Evolutionary conservation across 2,888 invertebrate genomes (phyloP), one percentile per base, ranked within the genome.

Genomic region (Eupithecia abbreviata): DNA sequence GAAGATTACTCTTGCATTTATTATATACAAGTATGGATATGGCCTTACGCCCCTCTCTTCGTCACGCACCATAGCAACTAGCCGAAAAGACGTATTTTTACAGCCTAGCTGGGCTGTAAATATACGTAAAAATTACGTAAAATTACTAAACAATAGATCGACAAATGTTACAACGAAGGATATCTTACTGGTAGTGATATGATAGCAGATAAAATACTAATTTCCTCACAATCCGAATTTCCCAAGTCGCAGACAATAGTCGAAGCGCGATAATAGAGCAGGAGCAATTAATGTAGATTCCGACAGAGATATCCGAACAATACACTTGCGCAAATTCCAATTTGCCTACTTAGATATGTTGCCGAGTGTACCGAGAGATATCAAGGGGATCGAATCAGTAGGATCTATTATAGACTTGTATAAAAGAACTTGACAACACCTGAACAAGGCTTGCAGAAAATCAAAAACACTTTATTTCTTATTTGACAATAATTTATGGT

Each of bases 281-380:
- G 62, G 3, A 62, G 85, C 86, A 86, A 88, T 89, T 86, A 86
- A 78, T 77, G 82, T 81, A 86, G 90, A 90, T 89, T 73, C 79
- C 75, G 74, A 81, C 76, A 58, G 78, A 78, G 88, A 90, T 89
- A 87, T 68, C 71, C 68, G 70, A 87, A 89, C 89, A 89, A 89
- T 89, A 87, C 77, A 49, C 73, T 88, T 87, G 86, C 85, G 85
- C 82, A 84, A 86, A 77, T 75, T 73, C 78, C 72, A 80, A 79
- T 78, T 77, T 75, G 77, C 62, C 71, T 71, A 71, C 75, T 74
- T 58, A 45, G 47, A 74, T 69, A 67, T 30, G 10, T 68, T 4
- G 45, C 42, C 12, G 10, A 65, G 30, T 65, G 5, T 18, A 58
- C n/a, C 0, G 9, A 58, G 65, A 2, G 65, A 15, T 65, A 62